These are phyloP conservation scores for Cyanoderma ruficeps DNA, from an alignment of 2,113 vertebrate genomes.

Conservation along the genomic window DNA sequence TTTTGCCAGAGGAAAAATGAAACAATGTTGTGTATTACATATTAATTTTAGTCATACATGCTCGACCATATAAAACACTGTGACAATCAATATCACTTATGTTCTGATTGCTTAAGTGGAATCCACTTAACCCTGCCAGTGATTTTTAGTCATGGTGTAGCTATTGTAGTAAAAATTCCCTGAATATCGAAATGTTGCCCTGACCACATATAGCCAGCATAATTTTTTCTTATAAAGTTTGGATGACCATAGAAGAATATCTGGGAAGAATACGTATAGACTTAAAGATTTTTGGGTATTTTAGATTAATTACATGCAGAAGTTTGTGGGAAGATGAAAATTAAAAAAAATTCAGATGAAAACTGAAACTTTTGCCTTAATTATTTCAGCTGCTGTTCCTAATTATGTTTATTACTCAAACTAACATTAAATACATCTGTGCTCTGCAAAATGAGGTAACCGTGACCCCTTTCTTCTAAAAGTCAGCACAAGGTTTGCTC, in stretches of 20 bases:
- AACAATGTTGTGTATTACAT: neutral
- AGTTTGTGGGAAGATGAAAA: neutral
- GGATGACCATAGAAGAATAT: neutral
- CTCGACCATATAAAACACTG: neutral
- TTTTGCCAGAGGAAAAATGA: constrained; percentile 21
- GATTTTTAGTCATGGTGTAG: neutral
- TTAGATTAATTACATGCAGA: neutral
- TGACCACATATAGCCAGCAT: neutral
- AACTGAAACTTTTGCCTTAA: neutral
- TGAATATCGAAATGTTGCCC: neutral
- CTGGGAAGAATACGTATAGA: neutral
- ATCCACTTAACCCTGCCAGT: neutral
- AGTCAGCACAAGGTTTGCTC: neutral
- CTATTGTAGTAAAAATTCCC: neutral
- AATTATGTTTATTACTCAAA: neutral
- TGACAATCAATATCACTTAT: neutral
- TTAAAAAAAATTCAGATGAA: neutral
- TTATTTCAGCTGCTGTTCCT: neutral
- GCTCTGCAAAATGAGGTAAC: neutral
- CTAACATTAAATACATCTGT: neutral
- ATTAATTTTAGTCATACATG: neutral
- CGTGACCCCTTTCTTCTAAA: neutral
- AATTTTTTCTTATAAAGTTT: neutral
- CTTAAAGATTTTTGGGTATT: neutral
- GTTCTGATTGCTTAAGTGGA: neutral